phyloP scores from a whole-genome alignment of 2,888 invertebrate genomes.

The Pristionchus mayeri region DNA sequence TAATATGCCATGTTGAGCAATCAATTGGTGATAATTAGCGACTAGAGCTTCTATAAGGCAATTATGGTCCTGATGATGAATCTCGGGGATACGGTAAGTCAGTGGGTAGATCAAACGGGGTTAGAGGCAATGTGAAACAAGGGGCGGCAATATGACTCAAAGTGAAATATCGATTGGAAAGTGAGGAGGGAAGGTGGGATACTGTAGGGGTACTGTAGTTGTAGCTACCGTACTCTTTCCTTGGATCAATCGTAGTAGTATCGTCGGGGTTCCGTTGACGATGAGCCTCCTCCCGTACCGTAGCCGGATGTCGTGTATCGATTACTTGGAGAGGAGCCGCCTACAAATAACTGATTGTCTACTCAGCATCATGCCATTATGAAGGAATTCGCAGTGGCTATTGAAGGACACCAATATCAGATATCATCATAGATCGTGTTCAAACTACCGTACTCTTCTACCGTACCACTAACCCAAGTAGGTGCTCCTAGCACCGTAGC shows the following conservation, averaged over 20 bases:
- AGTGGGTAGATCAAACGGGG: background rate
- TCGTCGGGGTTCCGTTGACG: slow-evolving; percentile 42
- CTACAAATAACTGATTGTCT: background rate
- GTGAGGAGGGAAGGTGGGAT: slow-evolving; percentile 18
- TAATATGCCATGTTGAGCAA: background rate
- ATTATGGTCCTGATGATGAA: slow-evolving; percentile 31
- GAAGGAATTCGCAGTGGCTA: background rate
- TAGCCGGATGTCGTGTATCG: slow-evolving; percentile 20
- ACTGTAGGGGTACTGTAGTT: slow-evolving; percentile 8
- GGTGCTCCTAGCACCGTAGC: slow-evolving; percentile 2
- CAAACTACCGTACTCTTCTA: too few species aligned
- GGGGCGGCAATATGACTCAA: slow-evolving; percentile 17
- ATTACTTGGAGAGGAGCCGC: background rate
- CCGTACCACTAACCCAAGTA: slow-evolving; percentile 35
- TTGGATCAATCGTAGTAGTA: slow-evolving; percentile 46
- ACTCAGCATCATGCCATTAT: too few species aligned
- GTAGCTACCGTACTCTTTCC: slow-evolving; percentile 17
- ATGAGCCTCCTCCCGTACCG: slow-evolving; percentile 41
- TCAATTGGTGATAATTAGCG: background rate
- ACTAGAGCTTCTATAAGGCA: slow-evolving; percentile 10
- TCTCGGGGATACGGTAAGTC: slow-evolving; percentile 32
- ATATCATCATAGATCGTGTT: too few species aligned
- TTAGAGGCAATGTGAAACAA: slow-evolving; percentile 19
- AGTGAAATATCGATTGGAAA: slow-evolving; percentile 34
- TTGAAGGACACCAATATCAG: background rate